Evolutionary conservation across 1,140 invertebrate genomes (phyloP), one percentile per base, ranked within the genome.

Genomic region (Scaptomyza graminum): DNA sequence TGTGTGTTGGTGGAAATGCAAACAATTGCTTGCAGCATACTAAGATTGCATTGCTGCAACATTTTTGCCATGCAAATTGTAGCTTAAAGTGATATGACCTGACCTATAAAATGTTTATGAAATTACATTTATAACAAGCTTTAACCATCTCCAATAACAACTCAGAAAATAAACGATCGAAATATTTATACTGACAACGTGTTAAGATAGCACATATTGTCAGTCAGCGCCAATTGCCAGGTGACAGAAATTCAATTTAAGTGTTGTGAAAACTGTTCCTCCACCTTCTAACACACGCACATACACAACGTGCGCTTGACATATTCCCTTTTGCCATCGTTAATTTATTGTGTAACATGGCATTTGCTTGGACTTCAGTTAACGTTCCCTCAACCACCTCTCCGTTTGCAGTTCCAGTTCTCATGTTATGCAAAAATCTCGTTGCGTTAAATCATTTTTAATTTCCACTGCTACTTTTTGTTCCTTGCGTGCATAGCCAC

Each of bases 231-330:
- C 46, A 55, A 51, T 63, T 59, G 62, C 28, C 47, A 65, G 82
- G 70, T 78, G 66, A 75, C 57, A 62, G 39, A 85, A 75, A 87
- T 82, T 85, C 78, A 87, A 87, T 85, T 85, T 82, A 85, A 82
- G 77, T 85, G 81, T 81, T 81, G 64, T 65, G 62, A 55, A 13
- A 65, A 57, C 34, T 5, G 28, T 31, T 50, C 43, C 13, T 5
- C 34, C 60, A 7, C 7, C 13, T 15, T n/a, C 51, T 15, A 13
- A 41, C 50, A 39, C 18, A 22, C 16, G 22, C 18, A 55, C 37
- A 41, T 28, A 15, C 34, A 18, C 34, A 18, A n/a, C 37, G 16
- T 15, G 9, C 13, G 15, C 6, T 6, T 12, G 3, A 16, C 25
- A 9, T 15, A 39, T 3, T 39, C 22, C 11, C 25, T 5, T 31